A percentile compares a stretch with the other conserved stretches of the same genome.
Evolutionary conservation across 2,113 vertebrate genomes (phyloP).

Genomic region (Zosterops pallidus): DNA sequence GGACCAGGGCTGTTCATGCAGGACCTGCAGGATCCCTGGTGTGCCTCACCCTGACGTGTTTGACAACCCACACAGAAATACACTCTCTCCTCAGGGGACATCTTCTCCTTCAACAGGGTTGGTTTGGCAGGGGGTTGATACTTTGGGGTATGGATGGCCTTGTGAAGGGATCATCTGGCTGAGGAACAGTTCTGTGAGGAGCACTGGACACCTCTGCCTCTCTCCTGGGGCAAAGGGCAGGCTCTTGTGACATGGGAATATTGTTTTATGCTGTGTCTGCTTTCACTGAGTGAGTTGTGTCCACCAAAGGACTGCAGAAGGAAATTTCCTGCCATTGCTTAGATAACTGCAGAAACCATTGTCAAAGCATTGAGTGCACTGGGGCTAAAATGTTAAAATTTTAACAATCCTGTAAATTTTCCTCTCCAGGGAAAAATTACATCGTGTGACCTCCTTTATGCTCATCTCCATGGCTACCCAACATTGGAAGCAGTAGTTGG

Average conservation of each 20-base stretch:
- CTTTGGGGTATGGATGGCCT: background rate
- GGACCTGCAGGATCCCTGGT: background rate
- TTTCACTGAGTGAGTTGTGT: background rate
- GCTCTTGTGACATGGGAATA: background rate
- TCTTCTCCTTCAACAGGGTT: background rate
- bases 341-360: background rate
- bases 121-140: background rate
- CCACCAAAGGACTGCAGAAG: background rate
- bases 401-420: background rate
- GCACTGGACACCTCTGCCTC: background rate
- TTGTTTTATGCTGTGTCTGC: background rate
- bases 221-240: background rate
- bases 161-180: background rate
- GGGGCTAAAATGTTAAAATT: background rate
- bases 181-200: background rate
- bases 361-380: background rate
- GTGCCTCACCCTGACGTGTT: fast-evolving
- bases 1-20: background rate
- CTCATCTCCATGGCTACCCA: slow-evolving; percentile 84
- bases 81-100: fast-evolving
- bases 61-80: background rate
- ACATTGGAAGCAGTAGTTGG: slow-evolving; percentile 79
- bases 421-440: slow-evolving; percentile 81
- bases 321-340: background rate
- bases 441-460: slow-evolving; percentile 84